These are phyloP conservation scores for Griposia aprilina DNA, from an alignment of 2,888 invertebrate species.

Conservation along the genomic window DNA sequence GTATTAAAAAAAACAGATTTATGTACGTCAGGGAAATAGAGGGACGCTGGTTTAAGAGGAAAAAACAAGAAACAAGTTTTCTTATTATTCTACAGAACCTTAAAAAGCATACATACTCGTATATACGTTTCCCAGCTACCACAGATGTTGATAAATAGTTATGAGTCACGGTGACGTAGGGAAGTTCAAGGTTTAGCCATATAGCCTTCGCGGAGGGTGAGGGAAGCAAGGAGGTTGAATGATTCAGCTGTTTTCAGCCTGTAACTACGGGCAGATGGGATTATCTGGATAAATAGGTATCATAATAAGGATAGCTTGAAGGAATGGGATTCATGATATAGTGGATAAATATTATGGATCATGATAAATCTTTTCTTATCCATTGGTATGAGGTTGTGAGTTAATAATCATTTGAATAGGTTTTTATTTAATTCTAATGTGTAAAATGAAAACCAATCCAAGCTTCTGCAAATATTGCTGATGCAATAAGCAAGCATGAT, in stretches of 20 bases:
- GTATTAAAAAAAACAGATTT: neutral
- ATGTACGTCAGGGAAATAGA: neutral
- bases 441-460: too few relatives aligned
- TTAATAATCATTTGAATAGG: neutral
- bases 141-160: slow-evolving; percentile 41
- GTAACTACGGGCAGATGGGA: neutral
- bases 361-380: neutral
- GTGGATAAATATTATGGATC: neutral
- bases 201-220: slow-evolving; percentile 7
- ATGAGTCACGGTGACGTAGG: slow-evolving; percentile 32
- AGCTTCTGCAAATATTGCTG: neutral
- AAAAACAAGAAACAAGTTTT: neutral
- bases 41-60: neutral
- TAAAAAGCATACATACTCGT: neutral
- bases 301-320: slow-evolving; percentile 7
- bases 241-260: slow-evolving; percentile 24
- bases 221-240: slow-evolving; percentile 20
- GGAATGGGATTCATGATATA: neutral
- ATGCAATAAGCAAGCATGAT: neutral
- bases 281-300: neutral
- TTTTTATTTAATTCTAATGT: neutral
- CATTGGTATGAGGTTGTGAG: neutral
- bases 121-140: neutral
- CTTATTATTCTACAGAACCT: neutral
- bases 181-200: slow-evolving; percentile 38